Percentiles rank a stretch among this genome's conserved stretches.
These are phyloP conservation scores for Gila robusta DNA, from an alignment of 2,797 vertebrate genomes.

Conservation along the genomic window DNA sequence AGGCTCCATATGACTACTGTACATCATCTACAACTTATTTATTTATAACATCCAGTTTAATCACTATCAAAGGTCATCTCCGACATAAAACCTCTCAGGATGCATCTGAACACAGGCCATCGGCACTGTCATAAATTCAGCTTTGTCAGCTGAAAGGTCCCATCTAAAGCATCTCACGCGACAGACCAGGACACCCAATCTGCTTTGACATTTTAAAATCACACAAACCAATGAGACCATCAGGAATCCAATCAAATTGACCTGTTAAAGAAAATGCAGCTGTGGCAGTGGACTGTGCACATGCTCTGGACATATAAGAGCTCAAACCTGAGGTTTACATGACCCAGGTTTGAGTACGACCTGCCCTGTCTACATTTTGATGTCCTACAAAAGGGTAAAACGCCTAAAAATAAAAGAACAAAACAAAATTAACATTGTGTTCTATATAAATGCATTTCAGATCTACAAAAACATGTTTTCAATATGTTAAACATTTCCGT, in stretches of 20 bases:
- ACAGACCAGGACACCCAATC: background rate
- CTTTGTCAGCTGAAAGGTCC: conserved; percentile 10
- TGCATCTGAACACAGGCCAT: background rate
- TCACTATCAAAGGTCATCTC: conserved; percentile 17
- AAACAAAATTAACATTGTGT: background rate
- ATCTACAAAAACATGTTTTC: conserved; percentile 17
- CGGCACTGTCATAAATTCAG: background rate
- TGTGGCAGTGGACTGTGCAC: background rate
- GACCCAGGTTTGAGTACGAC: background rate
- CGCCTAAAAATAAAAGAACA: background rate
- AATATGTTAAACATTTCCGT: conserved; percentile 37
- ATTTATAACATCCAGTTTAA: conserved; percentile 1
- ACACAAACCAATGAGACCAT: conserved; percentile 1
- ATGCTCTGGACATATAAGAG: background rate
- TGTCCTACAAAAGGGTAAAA: background rate
- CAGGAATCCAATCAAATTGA: conserved; percentile 3
- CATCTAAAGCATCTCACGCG: background rate
- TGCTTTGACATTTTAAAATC: conserved; percentile 20
- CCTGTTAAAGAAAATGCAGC: background rate
- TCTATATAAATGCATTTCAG: conserved; percentile 34
- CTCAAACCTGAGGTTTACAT: background rate
- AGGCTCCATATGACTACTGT: background rate
- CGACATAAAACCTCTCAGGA: background rate
- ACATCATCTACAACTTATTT: background rate
- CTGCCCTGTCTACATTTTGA: background rate